Conservation (phyloP, 37 sponge, comb jelly and placozoan genomes). For the Geodia barretti region DNA sequence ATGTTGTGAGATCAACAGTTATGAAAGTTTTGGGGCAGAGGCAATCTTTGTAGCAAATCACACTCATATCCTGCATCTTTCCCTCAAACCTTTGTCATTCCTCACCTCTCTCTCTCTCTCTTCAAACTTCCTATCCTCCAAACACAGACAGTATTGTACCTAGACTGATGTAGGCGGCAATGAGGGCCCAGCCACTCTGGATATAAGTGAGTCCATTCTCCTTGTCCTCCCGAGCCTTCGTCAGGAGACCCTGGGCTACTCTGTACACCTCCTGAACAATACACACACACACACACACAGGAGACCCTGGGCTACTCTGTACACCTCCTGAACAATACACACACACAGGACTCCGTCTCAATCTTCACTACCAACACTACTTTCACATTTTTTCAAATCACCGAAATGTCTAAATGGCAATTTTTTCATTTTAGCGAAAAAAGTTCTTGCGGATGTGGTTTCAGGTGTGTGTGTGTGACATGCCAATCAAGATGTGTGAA, state of each 20-base stretch:
- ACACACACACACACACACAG: constrained; percentile 6
- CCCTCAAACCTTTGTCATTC: too few species aligned
- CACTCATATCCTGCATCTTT: too few species aligned
- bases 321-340: constrained; percentile 58
- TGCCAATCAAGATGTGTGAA: too few species aligned
- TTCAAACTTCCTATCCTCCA: background rate
- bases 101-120: too few species aligned
- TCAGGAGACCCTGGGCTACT: constrained; percentile 67
- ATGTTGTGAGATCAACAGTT: background rate
- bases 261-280: constrained; percentile 59
- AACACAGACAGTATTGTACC: constrained; percentile 35
- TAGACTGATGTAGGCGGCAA: constrained; percentile 90
- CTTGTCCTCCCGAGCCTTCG: constrained; percentile 31
- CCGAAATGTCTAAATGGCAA: too few species aligned
- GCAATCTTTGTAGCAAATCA: too few species aligned
- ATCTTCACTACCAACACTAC: background rate
- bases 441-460: too few species aligned
- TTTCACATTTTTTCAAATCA: background rate
- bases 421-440: too few species aligned
- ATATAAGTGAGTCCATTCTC: constrained; percentile 38
- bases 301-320: constrained; percentile 66
- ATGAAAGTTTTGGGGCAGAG: too few species aligned
- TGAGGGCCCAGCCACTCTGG: constrained; percentile 86
- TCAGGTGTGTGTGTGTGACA: too few species aligned
- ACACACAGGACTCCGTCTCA: background rate